A percentile compares a stretch with the other conserved stretches of the same genome.
Conservation (phyloP, 2,113 vertebrate genomes). For the Hoplias malabaricus region DNA sequence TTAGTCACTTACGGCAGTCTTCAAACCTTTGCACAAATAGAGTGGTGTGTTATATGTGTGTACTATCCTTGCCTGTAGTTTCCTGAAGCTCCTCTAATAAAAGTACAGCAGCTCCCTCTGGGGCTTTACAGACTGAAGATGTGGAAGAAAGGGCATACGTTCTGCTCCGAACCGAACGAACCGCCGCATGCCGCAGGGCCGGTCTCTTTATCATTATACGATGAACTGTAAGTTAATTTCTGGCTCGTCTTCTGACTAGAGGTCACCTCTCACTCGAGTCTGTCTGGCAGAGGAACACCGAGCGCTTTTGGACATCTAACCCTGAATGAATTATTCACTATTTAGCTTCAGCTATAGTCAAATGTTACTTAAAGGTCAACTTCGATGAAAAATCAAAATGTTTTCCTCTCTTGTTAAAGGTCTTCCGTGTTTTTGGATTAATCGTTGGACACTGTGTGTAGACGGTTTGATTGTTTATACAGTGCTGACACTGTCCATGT, state of each 20-base stretch:
- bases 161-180: neutral
- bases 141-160: neutral
- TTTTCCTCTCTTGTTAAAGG: neutral
- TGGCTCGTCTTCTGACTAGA: neutral
- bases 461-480: neutral
- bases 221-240: neutral
- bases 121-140: neutral
- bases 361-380: slow-evolving; percentile 23
- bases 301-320: slow-evolving; percentile 17
- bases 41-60: too few relatives aligned
- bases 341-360: slow-evolving; percentile 9
- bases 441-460: neutral
- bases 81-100: too few relatives aligned
- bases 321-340: slow-evolving; percentile 38
- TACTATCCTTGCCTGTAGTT: too few relatives aligned
- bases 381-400: slow-evolving; percentile 1
- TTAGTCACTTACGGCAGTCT: too few relatives aligned
- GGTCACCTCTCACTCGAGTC: neutral
- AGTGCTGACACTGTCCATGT: too few relatives aligned
- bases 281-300: neutral
- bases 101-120: neutral
- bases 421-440: neutral
- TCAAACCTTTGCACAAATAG: too few relatives aligned
- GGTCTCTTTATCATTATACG: neutral
- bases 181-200: too few relatives aligned